Base-by-base conservation (phyloP, 2,888 invertebrate genomes). In the Hofmannophila pseudospretella region DNA sequence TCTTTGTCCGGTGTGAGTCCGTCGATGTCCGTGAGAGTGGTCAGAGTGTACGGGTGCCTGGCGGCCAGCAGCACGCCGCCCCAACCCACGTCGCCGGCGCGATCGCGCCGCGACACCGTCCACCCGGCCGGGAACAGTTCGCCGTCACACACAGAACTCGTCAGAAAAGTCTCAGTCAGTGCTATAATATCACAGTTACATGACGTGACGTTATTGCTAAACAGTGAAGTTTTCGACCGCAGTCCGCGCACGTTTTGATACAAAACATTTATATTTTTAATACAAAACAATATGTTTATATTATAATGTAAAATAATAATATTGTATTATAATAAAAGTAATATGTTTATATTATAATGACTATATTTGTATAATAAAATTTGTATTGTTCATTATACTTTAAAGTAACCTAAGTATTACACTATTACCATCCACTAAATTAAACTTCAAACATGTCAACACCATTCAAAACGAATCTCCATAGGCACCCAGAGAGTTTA, bases 191-290 rank as follows among this genome's bases (percentile, higher is more conserved):
- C 33, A 19, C 3, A 36, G 2, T 11, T 19, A 25, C 29, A 28
- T 8, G 4, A 9, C 7, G 4, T 11, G 1, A 39, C 31, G 16
- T 36, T 42, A 16, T 25, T 31, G 4, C 12, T 7, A 27, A 39
- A 37, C 4, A 9, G 4, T 7, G 2, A 8, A 8, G 39, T 39
- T n/a, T 42, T 42, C 1, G 39, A 34, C 9, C 36, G 25, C 12
- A 42, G 12, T 2, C 42, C 39, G 1, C 38, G 23, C 5, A 42
- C 41, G 19, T 42, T 42, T 22, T 42, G 41, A 16, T 42, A 29
- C 5, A 11, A 10, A 2, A 27, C 10, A 3, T 27, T 9, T 27
- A 27, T 9, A 11, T 7, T 27, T 27, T 27, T 27, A 27, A 2
- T 14, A 11, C 16, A 9, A 4, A n/a, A n/a, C n/a, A n/a, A n/a